Percentiles rank a stretch among this genome's conserved stretches.
These are phyloP conservation scores for Mactra quadrangularis DNA, from an alignment of 1,140 invertebrate species.

Conservation along the genomic window DNA sequence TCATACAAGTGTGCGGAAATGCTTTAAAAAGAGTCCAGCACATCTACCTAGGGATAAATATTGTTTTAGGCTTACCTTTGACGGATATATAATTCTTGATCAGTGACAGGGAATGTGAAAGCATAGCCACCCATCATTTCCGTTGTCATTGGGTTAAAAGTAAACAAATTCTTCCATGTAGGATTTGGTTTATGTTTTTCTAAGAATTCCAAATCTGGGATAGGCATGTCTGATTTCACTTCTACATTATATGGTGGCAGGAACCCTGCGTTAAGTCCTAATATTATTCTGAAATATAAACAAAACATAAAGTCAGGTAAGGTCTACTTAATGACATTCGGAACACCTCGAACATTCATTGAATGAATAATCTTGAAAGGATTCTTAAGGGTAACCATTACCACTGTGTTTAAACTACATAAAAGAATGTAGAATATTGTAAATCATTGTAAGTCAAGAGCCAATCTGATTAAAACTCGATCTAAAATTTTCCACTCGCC, in stretches of 20 bases:
- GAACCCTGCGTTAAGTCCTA: not conserved
- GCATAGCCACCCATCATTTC: slow-evolving; percentile 8
- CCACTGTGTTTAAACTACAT: not conserved
- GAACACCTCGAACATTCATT: too few relatives aligned
- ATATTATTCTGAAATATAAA: slow-evolving; percentile 13
- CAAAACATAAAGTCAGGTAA: too few relatives aligned
- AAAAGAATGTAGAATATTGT: too few relatives aligned
- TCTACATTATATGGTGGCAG: slow-evolving; percentile 9
- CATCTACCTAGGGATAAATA: too few relatives aligned
- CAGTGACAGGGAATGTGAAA: slow-evolving; percentile 4
- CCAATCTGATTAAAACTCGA: too few relatives aligned
- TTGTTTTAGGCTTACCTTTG: slow-evolving; percentile 7
- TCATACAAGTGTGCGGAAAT: too few relatives aligned
- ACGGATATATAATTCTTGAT: slow-evolving; percentile 19
- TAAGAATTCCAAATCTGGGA: not conserved
- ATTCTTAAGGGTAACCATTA: not conserved
- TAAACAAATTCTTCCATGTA: slow-evolving; percentile 2
- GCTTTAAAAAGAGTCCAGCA: too few relatives aligned
- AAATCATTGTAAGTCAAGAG: too few relatives aligned
- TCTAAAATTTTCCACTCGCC: too few relatives aligned
- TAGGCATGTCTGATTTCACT: slow-evolving; percentile 14
- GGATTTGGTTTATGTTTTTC: not conserved
- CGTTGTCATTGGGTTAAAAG: not conserved
- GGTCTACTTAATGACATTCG: too few relatives aligned
- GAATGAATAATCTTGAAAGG: too few relatives aligned